Evolutionary conservation across 2,113 vertebrate genomes (phyloP), one percentile per base, ranked within the genome.

Genomic region (Leptocoma aspasia): DNA sequence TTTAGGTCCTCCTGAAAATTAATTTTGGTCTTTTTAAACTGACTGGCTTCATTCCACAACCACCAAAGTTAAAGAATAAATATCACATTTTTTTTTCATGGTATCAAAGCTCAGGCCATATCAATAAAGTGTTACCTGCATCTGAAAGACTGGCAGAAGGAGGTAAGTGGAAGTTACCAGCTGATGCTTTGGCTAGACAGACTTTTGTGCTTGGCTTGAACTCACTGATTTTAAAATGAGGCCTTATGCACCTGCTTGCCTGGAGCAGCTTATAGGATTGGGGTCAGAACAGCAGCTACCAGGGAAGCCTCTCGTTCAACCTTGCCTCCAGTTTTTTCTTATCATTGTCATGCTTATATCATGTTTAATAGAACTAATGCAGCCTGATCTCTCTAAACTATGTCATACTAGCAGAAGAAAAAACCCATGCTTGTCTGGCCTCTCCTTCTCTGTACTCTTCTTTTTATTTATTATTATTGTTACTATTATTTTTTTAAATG

Each of bases 251-350:
- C 90, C 90, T 95, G 71, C 79, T 88, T 73, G 63, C 85, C 52
- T 66, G 87, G 59, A 96, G 85, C 85, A 94, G 85, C 82, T 95
- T 94, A 94, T 33, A 52, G 87, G 87, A 94, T 93, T 96, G 54
- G 88, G 95, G 90, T 94, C 90, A 95, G 70, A 93, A 82, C 66
- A 80, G 71, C 78, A 80, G 85, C 82, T 80, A 91, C 50, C 24
- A 84, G 88, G 64, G 53, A 89, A 83, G 66, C 52, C 87, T 89
- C 60, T 89, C 64, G 28, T 56, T 78, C 76, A 92, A 35, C 71
- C 6, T 60, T 93, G 90, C 89, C 60, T 86, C 30, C 76, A 78
- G 30, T 90, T 86, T 94, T 94, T 92, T 76, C 84, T 92, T 95
- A 63, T 37, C 33, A 53, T 84, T 16, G 0, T 90, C 90, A 70